Base-by-base conservation (phyloP, 2,888 invertebrate species). In the Apamea epomidion region DNA sequence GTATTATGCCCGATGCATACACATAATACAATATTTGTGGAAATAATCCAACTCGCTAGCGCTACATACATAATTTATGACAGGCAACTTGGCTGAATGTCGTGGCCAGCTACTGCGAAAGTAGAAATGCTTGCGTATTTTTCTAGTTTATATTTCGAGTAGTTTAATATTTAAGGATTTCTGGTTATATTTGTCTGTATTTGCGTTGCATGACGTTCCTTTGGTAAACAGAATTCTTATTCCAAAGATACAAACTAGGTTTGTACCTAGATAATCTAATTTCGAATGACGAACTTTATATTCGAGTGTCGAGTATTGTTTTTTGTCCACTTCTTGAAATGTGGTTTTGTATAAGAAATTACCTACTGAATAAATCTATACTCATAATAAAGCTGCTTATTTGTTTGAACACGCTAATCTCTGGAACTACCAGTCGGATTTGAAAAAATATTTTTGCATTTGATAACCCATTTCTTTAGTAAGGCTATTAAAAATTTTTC, bases 11-110 rank as follows among this genome's bases (percentile, higher is more conserved):
- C 69, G 62, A 51, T 70, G 73, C 82, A 85, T 60, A 67, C 74
- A 77, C 54, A 74, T 29, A 25, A 74, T 76, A 75, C 37, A 80
- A 32, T 80, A 62, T 79, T 79, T 78, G 70, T 79, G 73, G 74
- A 76, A 58, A 76, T 82, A 78, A 62, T 72, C 62, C 85, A 76
- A 85, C 79, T 82, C 58, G 69, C 72, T 37, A 51, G 64, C 67
- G 62, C 48, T 37, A 51, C 73, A 84, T 85, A 32, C 82, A 85
- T 85, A 71, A 84, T 85, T 85, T 85, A 85, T 85, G 65, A 76
- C 60, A 16, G 48, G 74, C 58, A 77, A 81, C 78, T 58, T 60
- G 58, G 70, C 67, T 68, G 58, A 10, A 54, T 64, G 76, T 85
- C 74, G 79, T 37, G 64, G 58, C 58, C 70, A 71, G 64, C 65